Percentiles rank a stretch among this genome's conserved stretches.
These are phyloP conservation scores for Drosophila bocqueti DNA, from an alignment of 1,140 invertebrate genomes.

Conservation along the genomic window DNA sequence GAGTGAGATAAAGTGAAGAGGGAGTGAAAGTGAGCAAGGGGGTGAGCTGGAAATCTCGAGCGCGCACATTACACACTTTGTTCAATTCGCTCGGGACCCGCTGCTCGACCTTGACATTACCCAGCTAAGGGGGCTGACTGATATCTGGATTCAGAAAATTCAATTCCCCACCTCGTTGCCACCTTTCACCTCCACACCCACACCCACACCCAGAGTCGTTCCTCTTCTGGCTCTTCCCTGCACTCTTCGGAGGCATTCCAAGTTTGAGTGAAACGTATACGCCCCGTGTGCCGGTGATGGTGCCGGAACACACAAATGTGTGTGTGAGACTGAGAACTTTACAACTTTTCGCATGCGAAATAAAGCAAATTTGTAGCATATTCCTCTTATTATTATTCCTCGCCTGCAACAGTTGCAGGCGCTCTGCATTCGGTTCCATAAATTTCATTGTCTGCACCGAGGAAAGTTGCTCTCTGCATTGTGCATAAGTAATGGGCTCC, in stretches of 20 bases:
- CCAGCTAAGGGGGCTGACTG: slow-evolving; percentile 38
- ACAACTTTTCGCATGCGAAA: slow-evolving; percentile 78
- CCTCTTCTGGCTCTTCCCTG: background rate
- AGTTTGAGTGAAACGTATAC: slow-evolving; percentile 36
- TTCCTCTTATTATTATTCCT: slow-evolving; percentile 61
- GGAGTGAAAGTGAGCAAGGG: slow-evolving; percentile 1
- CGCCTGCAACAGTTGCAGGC: slow-evolving; percentile 43
- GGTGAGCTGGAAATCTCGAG: slow-evolving; percentile 58
- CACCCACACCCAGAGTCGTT: background rate
- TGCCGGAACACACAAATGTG: too few relatives aligned
- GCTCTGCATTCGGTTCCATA: slow-evolving; percentile 61
- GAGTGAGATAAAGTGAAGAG: slow-evolving; percentile 6
- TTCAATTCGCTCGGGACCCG: slow-evolving; percentile 37
- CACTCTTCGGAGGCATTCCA: background rate
- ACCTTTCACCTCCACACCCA: slow-evolving; percentile 10
- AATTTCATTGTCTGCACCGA: slow-evolving; percentile 79
- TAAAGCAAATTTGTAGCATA: slow-evolving; percentile 82
- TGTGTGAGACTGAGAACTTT: slow-evolving; percentile 47
- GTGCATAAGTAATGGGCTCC: slow-evolving; percentile 77
- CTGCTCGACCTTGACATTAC: slow-evolving; percentile 42
- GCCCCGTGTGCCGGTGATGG: slow-evolving; percentile 25
- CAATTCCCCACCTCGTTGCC: slow-evolving; percentile 27
- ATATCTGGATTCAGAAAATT: slow-evolving; percentile 33
- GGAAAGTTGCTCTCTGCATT: slow-evolving; percentile 52
- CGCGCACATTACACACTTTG: slow-evolving; percentile 74